Conservation (phyloP, 2,113 vertebrate genomes). For the Cisticola juncidis region DNA sequence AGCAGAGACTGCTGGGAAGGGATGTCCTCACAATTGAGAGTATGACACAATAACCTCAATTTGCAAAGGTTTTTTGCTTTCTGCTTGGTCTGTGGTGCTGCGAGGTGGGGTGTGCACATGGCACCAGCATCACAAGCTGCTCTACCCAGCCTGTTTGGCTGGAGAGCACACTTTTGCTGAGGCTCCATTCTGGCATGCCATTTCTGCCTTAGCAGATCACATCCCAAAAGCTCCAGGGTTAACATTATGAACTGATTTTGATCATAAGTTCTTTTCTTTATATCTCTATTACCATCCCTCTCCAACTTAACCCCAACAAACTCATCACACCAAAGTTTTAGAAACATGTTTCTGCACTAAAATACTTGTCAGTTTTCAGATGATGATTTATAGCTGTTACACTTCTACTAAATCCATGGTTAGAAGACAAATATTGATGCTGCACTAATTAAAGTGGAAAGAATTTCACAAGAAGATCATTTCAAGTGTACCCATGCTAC, state of each 20-base stretch:
- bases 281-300: too few relatives aligned
- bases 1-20: not conserved
- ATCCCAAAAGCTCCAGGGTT: too few relatives aligned
- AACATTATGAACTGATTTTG: too few relatives aligned
- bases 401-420: not conserved
- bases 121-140: not conserved
- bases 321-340: not conserved
- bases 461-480: not conserved
- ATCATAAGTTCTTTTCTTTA: too few relatives aligned
- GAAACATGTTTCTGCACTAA: not conserved
- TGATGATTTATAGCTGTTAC: conserved; percentile 14
- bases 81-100: not conserved
- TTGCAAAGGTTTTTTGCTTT: not conserved
- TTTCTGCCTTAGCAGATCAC: too few relatives aligned
- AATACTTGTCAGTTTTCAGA: not conserved
- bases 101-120: not conserved
- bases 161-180: too few relatives aligned
- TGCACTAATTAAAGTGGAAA: not conserved
- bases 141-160: too few relatives aligned
- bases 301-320: not conserved
- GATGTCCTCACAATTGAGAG: not conserved
- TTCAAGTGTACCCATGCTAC: not conserved
- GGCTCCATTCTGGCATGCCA: too few relatives aligned
- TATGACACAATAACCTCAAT: not conserved
- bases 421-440: not conserved